Base-by-base conservation (phyloP, 92 coral and sea anemone genomes). In the Parazoanthus atlanticus region DNA sequence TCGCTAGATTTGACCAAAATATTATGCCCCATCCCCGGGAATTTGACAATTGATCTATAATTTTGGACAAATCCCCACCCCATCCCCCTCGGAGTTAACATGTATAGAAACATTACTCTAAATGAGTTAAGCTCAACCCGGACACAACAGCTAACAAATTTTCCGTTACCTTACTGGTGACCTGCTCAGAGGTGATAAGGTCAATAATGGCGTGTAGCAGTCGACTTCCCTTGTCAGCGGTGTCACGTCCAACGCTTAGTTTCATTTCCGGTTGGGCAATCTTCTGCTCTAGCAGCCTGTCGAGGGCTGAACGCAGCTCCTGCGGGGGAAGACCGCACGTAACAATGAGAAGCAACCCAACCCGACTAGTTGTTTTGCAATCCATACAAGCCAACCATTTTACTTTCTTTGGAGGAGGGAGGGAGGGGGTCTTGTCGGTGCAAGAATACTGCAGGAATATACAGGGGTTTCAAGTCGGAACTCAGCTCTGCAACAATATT, bases 161-260 rank as follows among this genome's bases (percentile, higher is more conserved):
- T 36, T 52, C 58, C 58, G 58, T 52, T 52, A 52, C 58, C 58
- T 52, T 52, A 12, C 58, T 52, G 58, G 58, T 52, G 58, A 61
- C 69, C 74, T 90, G 94, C 75, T 95, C 98, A 43, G 93, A 94
- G 36, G 98, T 95, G 41, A 97, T 95, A 23, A 97, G 97, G 40
- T 97, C 99, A n/a, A 97, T 97, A 33, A 97, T 95, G 34, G 98
- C 94, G 34, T 92, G 92, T 46, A 97, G 88, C 46, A 97, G 89
- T 79, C 90, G 81, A 64, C 94, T 93, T 32, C 92, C 96, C 52
- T 82, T 91, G 89, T 91, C 90, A 66, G 64, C 28, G n/a, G 88
- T 36, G 23, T 31, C 72, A 8, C 84, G 73, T 64, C 92, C 96
- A 23, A 91, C 95, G 66, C 93, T 88, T 33, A 97, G 91, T 90